Evolutionary conservation across 23 tunicate species (phyloP).

Genomic region (Botrylloides violaceus): DNA sequence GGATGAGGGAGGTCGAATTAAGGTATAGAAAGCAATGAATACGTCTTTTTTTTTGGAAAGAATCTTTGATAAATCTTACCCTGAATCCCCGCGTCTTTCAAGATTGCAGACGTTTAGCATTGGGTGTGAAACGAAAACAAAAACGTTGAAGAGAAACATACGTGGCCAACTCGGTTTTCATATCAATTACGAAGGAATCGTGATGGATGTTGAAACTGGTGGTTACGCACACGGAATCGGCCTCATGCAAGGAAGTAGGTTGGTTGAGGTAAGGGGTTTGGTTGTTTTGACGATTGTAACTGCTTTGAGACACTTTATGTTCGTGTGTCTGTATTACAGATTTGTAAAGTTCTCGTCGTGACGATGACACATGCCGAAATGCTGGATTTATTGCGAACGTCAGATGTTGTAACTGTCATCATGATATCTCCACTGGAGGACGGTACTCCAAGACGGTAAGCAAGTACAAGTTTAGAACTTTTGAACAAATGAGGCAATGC

Average conservation of each 20-base stretch:
- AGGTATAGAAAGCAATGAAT: not conserved
- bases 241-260: constrained; percentile 59
- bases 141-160: constrained; percentile 41
- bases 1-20: constrained; percentile 18
- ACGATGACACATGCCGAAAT: constrained; percentile 81
- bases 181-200: constrained; percentile 89
- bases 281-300: not conserved
- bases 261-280: constrained; percentile 60
- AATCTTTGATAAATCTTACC: too few relatives aligned
- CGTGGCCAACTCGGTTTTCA: constrained; percentile 63
- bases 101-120: constrained; percentile 69
- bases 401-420: constrained; percentile 60
- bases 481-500: too few relatives aligned
- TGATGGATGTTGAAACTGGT: constrained; percentile 63
- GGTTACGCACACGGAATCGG: constrained; percentile 53
- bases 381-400: constrained; percentile 48
- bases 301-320: not conserved
- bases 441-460: constrained; percentile 84
- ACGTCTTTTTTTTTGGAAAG: too few relatives aligned
- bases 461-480: too few relatives aligned
- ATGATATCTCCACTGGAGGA: constrained; percentile 79
- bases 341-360: constrained; percentile 71
- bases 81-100: too few relatives aligned
- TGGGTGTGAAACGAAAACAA: constrained; percentile 59
- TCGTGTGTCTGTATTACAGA: constrained; percentile 27